A percentile compares a stretch with the other conserved stretches of the same genome.
Conservation (phyloP, 2,888 invertebrate genomes). For the Tubiluchus corallicola region DNA sequence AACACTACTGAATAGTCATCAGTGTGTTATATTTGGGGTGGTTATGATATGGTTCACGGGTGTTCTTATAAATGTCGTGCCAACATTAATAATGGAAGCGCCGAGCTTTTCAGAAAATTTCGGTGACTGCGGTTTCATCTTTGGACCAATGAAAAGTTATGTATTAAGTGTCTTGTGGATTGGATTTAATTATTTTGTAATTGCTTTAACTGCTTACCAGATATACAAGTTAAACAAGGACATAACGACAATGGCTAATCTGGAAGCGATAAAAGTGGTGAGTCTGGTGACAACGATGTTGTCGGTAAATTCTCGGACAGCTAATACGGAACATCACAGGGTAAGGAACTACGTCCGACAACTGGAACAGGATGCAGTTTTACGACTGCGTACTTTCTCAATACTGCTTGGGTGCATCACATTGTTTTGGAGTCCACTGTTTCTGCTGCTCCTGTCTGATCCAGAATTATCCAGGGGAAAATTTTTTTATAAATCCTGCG, state of each 20-base stretch:
- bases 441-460: too few relatives aligned
- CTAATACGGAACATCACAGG: constrained; percentile 46
- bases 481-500: too few relatives aligned
- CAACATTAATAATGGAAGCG: constrained; percentile 63
- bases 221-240: constrained; percentile 50
- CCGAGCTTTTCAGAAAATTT: constrained; percentile 53
- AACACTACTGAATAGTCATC: constrained; percentile 71
- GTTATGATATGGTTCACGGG: constrained; percentile 87
- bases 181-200: constrained; percentile 64
- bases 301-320: too few relatives aligned
- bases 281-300: constrained; percentile 63
- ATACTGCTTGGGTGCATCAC: too few relatives aligned
- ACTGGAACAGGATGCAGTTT: constrained; percentile 58
- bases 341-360: constrained; percentile 55
- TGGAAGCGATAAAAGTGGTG: constrained; percentile 61
- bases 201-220: constrained; percentile 61
- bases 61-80: constrained; percentile 71
- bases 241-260: constrained; percentile 49
- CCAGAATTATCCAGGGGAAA: too few relatives aligned
- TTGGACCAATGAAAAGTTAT: constrained; percentile 71
- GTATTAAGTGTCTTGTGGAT: constrained; percentile 79
- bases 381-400: constrained; percentile 66
- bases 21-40: constrained; percentile 73
- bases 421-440: too few relatives aligned
- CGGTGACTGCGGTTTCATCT: constrained; percentile 64